Evolutionary conservation across 2,797 vertebrate genomes (phyloP), one percentile per base, ranked within the genome.

Genomic region (Sternotherus odoratus): DNA sequence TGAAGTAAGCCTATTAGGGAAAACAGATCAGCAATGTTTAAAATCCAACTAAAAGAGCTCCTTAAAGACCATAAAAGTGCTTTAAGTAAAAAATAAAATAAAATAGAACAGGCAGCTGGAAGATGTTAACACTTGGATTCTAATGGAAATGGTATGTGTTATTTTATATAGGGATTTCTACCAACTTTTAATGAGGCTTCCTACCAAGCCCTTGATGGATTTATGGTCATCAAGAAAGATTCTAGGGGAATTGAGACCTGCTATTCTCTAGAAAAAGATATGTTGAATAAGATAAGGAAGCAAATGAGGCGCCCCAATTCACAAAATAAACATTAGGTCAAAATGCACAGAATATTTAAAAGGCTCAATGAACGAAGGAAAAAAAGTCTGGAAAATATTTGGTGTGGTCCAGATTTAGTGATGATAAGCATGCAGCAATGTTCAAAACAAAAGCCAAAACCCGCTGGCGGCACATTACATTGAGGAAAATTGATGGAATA

Each of bases 161-260:
- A 91, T 96, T 97, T 96, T 85, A 83, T 92, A 77, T 57, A 94
- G 91, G 74, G 87, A 86, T 96, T 97, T 96, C 92, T 91, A 63
- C 79, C 92, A 78, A 94, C 53, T 86, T 54, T 86, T 96, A 96
- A 96, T 96, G 96, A 95, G 82, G 75, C 83, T 94, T 97, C 91
- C 90, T 94, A 95, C 88, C 74, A 95, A 93, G 90, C 69, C 77
- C 90, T 83, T 90, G 93, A 92, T 94, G 77, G 87, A 91, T 95
- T 96, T 83, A 46, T 90, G 91, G 92, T 86, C 57, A 90, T 94
- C 43, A 91, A 83, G 90, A 89, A 23, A 91, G 50, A 82, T 93
- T 60, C 89, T 85, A 39, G 33, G 83, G 94, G 86, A 95, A 53
- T 75, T 89, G 85, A 88, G 90, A 97, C 95, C 91, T 94, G 95